These are phyloP conservation scores for Xenentodon cancila DNA, from an alignment of 2,797 vertebrate genomes.

Conservation along the genomic window DNA sequence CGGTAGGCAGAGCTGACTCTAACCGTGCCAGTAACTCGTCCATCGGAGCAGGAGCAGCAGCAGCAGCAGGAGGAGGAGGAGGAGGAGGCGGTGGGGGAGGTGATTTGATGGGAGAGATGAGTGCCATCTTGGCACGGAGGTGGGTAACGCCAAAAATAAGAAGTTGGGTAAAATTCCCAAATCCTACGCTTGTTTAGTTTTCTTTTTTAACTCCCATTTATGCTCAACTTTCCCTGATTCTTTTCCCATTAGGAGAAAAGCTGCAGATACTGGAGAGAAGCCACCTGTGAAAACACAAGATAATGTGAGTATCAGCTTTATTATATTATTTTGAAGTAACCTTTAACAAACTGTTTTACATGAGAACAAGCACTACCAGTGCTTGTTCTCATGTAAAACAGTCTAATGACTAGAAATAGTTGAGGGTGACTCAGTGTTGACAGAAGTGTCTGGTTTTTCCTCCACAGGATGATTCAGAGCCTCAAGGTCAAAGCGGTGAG, in stretches of 20 bases:
- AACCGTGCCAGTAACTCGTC: conserved; percentile 77
- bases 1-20: conserved; percentile 77
- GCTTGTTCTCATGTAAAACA: too few species aligned
- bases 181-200: too few species aligned
- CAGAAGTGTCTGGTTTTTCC: conserved; percentile 33
- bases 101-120: conserved; percentile 93
- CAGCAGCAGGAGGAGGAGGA: conserved; percentile 59
- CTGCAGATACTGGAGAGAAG: conserved; percentile 80
- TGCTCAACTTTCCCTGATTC: not conserved
- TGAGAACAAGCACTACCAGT: conserved; percentile 1
- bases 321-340: not conserved
- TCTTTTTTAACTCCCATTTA: not conserved
- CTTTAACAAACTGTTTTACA: not conserved
- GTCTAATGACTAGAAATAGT: conserved; percentile 2
- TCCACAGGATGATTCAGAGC: conserved; percentile 86
- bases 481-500: conserved; percentile 80
- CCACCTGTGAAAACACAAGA: conserved; percentile 75
- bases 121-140: conserved; percentile 91
- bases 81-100: conserved; percentile 73
- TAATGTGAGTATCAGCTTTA: conserved; percentile 67
- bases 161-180: not conserved
- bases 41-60: too few species aligned
- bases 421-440: conserved; percentile 45
- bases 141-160: conserved; percentile 54
- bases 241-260: conserved; percentile 79